Conservation (phyloP, 92 coral and sea anemone genomes). For the Heteractis magnifica region DNA sequence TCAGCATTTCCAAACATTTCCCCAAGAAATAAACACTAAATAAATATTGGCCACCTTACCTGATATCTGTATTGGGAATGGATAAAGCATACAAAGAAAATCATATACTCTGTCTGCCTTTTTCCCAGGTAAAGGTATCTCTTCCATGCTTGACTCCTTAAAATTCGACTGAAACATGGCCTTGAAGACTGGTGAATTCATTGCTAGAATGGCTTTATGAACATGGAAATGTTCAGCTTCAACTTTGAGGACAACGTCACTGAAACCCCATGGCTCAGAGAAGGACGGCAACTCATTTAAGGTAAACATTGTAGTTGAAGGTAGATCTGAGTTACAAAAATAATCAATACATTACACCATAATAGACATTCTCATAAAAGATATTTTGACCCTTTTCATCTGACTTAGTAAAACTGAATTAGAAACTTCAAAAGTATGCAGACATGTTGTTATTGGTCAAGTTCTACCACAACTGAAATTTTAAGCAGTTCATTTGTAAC, state of each 20-base stretch:
- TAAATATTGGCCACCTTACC: slow-evolving; percentile 32
- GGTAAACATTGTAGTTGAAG: slow-evolving; percentile 6
- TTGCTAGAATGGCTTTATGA: slow-evolving; percentile 62
- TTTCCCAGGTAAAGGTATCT: slow-evolving; percentile 70
- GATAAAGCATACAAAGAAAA: slow-evolving; percentile 66
- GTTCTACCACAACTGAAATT: no score
- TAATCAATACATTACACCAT: background rate
- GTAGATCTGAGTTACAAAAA: background rate
- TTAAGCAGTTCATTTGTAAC: no score
- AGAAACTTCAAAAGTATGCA: no score
- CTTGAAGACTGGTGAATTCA: slow-evolving; percentile 73
- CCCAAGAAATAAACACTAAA: background rate
- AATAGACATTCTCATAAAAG: no score
- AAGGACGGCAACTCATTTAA: slow-evolving; percentile 46
- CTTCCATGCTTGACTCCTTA: slow-evolving; percentile 61
- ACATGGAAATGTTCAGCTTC: slow-evolving; percentile 69
- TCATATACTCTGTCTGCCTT: slow-evolving; percentile 68
- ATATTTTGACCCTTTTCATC: no score
- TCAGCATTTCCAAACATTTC: background rate
- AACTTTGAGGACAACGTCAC: slow-evolving; percentile 59
- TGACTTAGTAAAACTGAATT: no score
- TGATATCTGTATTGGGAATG: slow-evolving; percentile 68
- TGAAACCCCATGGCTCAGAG: slow-evolving; percentile 74
- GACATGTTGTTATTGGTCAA: no score
- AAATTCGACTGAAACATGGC: slow-evolving; percentile 74